phyloP scores from a whole-genome alignment of 37 sponge, comb jelly and placozoan genomes.

The Cladorhizidae sp. region DNA sequence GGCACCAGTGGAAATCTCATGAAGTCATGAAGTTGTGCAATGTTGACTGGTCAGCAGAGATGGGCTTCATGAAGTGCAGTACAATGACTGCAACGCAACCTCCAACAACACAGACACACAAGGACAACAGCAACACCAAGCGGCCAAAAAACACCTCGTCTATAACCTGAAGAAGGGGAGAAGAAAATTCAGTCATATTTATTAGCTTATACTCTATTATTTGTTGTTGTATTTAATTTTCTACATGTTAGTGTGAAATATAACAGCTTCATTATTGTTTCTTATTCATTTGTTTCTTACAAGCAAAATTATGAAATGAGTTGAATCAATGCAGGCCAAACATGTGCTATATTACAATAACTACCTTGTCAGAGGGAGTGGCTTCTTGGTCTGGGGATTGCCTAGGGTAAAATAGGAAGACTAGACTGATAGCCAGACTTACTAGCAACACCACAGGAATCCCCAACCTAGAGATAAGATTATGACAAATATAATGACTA shows the following conservation, averaged over 20 bases:
- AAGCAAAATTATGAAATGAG: too few species aligned
- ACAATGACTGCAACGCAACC: constrained; percentile 21
- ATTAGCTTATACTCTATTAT: background rate
- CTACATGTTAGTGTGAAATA: too few species aligned
- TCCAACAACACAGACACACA: constrained; percentile 24
- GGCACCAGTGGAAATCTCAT: background rate
- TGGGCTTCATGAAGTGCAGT: constrained; percentile 19
- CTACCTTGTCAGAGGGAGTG: too few species aligned
- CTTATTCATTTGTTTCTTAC: too few species aligned
- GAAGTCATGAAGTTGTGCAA: constrained; percentile 21
- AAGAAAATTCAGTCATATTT: background rate
- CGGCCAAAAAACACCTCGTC: constrained; percentile 58
- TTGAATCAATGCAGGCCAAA: too few species aligned
- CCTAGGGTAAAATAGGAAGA: constrained; percentile 62
- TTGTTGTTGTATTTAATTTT: too few species aligned
- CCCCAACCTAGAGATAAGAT: constrained; percentile 33
- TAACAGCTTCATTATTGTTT: too few species aligned
- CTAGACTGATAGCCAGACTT: constrained; percentile 27
- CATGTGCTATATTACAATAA: too few species aligned
- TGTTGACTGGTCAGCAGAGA: constrained; percentile 14
- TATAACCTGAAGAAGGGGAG: constrained; percentile 19
- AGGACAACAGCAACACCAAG: constrained; percentile 20
- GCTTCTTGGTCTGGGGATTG: background rate
- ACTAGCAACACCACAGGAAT: constrained; percentile 63
- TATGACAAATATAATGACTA: too few species aligned